Evolutionary conservation across 1,140 invertebrate genomes (phyloP), one percentile per base, ranked within the genome.

Genomic region (Panagrolaimus sp.): DNA sequence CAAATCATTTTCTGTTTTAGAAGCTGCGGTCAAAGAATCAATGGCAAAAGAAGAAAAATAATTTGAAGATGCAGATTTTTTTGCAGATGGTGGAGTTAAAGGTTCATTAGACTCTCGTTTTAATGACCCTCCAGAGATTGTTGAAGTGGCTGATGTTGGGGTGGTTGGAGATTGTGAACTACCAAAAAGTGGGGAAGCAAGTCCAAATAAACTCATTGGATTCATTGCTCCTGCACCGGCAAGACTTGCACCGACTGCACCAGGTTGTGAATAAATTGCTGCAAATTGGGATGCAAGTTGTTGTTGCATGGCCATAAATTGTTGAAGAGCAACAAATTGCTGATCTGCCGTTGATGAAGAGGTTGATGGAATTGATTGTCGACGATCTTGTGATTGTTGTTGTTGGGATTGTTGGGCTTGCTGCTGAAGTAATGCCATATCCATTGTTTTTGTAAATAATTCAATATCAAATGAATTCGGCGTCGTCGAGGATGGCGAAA

Each of bases 261-360:
- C 17, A 2, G 52, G 28, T 12, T 26, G 28, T 12, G 52, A 21
- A 8, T 21, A 21, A 4, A 28, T 28, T 12, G 52, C 52, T 28
- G 52, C 52, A 17, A 58, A 58, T 28, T 58, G 52, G 2, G 32
- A 38, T n/a, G 52, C 52, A 21, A 58, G 21, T 58, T 58, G 52
- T 28, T 58, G 52, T 21, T 58, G 52, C 52, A 58, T 58, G 10
- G 52, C 52, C 28, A 58, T n/a, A 12, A 58, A 58, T 12, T 58
- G 52, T 28, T 58, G 52, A 0, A 58, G 3, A 0, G 52, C 21
- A 12, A 28, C 15, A 12, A 58, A 58, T 28, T 58, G 52, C 12
- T 58, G 32, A 38, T 38, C 32, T 38, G 32, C 32, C 52, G 17
- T 12, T 28, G 1, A 21, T 28, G 9, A 5, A 1, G 52, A 14